phyloP scores from a whole-genome alignment of 2,797 vertebrate species.

The Sandelia bainsii region DNA sequence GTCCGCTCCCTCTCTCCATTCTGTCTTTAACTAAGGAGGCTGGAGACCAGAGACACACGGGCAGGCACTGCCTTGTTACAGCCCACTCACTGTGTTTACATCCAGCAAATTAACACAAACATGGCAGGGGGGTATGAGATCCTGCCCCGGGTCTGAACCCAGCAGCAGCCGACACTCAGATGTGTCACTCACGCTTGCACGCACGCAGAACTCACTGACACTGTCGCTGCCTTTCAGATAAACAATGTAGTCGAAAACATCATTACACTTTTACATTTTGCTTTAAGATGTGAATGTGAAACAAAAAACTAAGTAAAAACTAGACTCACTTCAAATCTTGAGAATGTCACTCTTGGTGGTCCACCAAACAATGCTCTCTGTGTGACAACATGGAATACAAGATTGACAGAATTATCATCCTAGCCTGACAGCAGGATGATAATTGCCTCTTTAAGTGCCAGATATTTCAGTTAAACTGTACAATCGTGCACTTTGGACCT shows the following conservation, averaged over 20 bases:
- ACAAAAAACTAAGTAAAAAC: neutral
- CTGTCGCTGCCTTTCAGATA: neutral
- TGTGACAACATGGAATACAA: neutral
- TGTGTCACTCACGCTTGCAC: neutral
- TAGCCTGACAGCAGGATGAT: neutral
- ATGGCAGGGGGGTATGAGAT: conserved; percentile 60
- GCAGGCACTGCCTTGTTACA: conserved; percentile 59
- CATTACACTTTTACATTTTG: neutral
- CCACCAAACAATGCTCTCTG: neutral
- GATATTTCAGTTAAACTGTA: conserved; percentile 24
- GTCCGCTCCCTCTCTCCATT: conserved; percentile 46
- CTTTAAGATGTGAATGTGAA: neutral
- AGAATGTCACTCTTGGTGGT: too few species aligned
- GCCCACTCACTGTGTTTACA: conserved; percentile 73
- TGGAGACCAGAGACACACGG: conserved; percentile 53
- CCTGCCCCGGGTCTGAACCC: conserved; percentile 55
- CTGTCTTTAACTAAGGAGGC: conserved; percentile 55
- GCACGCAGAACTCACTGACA: neutral
- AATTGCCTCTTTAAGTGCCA: conserved; percentile 24
- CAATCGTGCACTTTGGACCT: conserved; percentile 47
- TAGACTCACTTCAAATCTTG: too few species aligned
- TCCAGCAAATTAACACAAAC: conserved; percentile 75
- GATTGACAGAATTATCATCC: conserved; percentile 12
- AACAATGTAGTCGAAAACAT: neutral
- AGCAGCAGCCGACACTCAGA: conserved; percentile 49